These are phyloP conservation scores for Streptopelia turtur DNA, from an alignment of 2,797 vertebrate species.

Conservation along the genomic window DNA sequence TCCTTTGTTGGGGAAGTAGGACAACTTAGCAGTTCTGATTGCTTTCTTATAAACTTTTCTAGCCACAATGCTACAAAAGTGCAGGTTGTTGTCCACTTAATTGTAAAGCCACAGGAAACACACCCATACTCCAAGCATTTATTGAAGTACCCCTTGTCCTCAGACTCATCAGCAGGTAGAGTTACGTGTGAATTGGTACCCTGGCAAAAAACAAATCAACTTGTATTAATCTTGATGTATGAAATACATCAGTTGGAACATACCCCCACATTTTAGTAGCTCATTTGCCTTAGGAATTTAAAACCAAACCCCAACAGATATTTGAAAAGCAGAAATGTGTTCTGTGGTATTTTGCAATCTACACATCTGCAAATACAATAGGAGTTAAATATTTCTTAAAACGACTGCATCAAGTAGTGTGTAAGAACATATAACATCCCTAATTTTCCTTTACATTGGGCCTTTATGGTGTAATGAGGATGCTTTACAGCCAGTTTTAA, in stretches of 20 bases:
- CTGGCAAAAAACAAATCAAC: neutral
- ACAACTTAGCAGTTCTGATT: neutral
- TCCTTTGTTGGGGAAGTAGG: neutral
- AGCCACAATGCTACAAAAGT: neutral
- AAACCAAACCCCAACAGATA: neutral
- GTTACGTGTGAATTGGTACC: neutral
- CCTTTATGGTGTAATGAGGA: neutral
- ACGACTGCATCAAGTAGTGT: neutral
- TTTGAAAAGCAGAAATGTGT: neutral
- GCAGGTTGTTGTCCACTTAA: neutral
- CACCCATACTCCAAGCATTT: neutral
- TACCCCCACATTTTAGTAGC: neutral
- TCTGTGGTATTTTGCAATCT: neutral
- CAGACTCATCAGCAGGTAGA: neutral
- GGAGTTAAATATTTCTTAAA: neutral
- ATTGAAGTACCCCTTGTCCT: neutral
- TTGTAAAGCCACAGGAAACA: neutral
- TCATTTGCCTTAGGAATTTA: neutral
- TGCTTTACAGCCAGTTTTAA: neutral
- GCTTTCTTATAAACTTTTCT: neutral
- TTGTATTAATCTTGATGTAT: neutral
- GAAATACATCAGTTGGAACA: neutral
- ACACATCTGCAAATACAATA: neutral
- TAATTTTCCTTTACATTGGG: neutral
- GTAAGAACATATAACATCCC: neutral